Conservation (phyloP, 1,140 invertebrate species). For the Pseudomyrmex cubaensis region DNA sequence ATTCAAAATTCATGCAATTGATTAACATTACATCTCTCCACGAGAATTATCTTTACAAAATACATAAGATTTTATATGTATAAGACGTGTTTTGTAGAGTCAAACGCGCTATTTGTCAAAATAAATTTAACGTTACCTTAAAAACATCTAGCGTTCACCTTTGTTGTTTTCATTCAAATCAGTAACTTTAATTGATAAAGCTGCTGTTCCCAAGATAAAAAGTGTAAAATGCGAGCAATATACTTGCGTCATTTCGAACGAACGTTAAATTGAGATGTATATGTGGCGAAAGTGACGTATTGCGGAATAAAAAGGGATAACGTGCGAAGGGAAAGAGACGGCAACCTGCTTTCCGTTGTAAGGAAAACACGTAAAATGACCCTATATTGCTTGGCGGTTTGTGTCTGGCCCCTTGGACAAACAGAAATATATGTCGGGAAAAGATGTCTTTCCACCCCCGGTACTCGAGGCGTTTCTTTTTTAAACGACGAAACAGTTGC, state of each 20-base stretch:
- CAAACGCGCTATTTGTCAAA: no score
- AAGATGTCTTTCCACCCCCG: constrained; percentile 81
- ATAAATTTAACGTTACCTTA: no score
- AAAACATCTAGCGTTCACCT: no score
- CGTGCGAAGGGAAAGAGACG: constrained; percentile 34
- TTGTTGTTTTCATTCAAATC: no score
- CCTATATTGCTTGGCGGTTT: constrained; percentile 76
- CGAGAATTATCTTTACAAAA: background rate
- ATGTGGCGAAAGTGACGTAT: constrained; percentile 32
- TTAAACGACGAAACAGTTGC: constrained; percentile 84
- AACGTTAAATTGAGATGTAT: constrained; percentile 17
- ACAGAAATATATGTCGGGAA: constrained; percentile 82
- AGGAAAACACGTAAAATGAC: constrained; percentile 77
- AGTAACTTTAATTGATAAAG: background rate
- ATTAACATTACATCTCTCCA: background rate
- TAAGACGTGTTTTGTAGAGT: no score
- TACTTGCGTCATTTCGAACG: background rate
- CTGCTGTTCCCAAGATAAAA: background rate
- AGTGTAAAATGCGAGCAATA: background rate
- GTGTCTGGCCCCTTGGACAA: constrained; percentile 81
- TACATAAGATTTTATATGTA: background rate
- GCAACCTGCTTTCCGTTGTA: constrained; percentile 64
- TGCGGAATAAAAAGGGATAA: constrained; percentile 29
- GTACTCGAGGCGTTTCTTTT: constrained; percentile 81
- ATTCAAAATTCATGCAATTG: constrained; percentile 37